These are phyloP conservation scores for Halesus radiatus DNA, from an alignment of 1,140 invertebrate species.

Conservation along the genomic window DNA sequence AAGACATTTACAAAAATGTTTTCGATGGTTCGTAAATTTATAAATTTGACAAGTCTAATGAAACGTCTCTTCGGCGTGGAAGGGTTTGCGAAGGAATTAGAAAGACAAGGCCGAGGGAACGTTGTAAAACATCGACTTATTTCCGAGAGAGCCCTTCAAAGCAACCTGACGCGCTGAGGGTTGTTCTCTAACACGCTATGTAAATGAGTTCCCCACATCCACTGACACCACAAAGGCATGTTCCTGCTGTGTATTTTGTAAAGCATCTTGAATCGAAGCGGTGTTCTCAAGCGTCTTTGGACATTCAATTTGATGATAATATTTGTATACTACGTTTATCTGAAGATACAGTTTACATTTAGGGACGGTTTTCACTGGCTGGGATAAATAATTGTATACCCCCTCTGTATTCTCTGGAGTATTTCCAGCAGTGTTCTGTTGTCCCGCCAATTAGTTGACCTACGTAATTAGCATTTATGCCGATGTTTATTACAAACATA, in stretches of 20 bases:
- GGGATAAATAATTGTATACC: no score
- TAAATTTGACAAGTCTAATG: no score
- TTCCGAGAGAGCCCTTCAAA: neutral
- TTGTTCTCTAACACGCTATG: slow-evolving; percentile 15
- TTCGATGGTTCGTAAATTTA: no score
- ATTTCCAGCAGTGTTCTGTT: no score
- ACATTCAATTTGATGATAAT: neutral
- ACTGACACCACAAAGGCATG: neutral
- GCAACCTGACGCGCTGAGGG: neutral
- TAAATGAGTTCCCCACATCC: slow-evolving; percentile 13
- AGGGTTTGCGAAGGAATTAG: neutral
- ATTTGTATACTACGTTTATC: no score
- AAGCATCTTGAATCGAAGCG: slow-evolving; percentile 2
- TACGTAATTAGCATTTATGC: no score
- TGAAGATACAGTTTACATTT: no score
- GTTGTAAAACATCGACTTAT: slow-evolving; percentile 20
- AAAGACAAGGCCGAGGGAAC: neutral
- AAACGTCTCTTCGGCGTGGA: neutral
- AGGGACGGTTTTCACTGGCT: no score
- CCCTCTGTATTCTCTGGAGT: no score
- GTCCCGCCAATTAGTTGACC: no score
- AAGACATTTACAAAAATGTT: no score
- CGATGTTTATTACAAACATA: no score
- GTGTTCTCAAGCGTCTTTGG: neutral
- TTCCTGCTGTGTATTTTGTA: slow-evolving; percentile 9